A percentile compares a stretch with the other conserved stretches of the same genome.
These are phyloP conservation scores for Muntiacus reevesi DNA, from an alignment of 2,113 vertebrate genomes.

Conservation along the genomic window DNA sequence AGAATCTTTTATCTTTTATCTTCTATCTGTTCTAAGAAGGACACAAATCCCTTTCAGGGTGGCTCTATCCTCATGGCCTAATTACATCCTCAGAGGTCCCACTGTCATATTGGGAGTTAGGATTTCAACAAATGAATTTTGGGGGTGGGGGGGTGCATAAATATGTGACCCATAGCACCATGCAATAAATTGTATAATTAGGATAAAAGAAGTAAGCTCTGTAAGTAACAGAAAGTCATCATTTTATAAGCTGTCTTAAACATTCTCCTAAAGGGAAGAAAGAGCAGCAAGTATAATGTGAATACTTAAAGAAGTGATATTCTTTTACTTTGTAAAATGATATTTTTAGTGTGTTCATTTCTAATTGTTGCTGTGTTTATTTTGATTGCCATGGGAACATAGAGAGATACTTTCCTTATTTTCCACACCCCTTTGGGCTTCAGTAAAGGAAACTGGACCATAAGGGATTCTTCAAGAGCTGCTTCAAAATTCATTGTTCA, in stretches of 20 bases:
- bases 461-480: not conserved
- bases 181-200: not conserved
- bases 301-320: conserved; percentile 39
- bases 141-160: not conserved
- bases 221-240: not conserved
- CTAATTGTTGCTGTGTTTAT: conserved; percentile 63
- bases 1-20: not conserved
- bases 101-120: not conserved
- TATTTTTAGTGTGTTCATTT: conserved; percentile 67
- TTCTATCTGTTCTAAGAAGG: not conserved
- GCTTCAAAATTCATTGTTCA: not conserved
- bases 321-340: conserved; percentile 48
- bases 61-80: not conserved
- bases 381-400: conserved; percentile 68
- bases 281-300: conserved; percentile 39
- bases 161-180: not conserved
- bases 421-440: not conserved
- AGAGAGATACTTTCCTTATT: conserved; percentile 8
- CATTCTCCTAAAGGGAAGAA: conserved; percentile 16
- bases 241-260: not conserved
- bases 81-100: not conserved
- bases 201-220: not conserved
- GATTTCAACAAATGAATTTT: not conserved
- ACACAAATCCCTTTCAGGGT: not conserved
- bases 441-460: conserved; percentile 5